Conservation (phyloP, 2,888 invertebrate species). For the Meteorus colon region DNA sequence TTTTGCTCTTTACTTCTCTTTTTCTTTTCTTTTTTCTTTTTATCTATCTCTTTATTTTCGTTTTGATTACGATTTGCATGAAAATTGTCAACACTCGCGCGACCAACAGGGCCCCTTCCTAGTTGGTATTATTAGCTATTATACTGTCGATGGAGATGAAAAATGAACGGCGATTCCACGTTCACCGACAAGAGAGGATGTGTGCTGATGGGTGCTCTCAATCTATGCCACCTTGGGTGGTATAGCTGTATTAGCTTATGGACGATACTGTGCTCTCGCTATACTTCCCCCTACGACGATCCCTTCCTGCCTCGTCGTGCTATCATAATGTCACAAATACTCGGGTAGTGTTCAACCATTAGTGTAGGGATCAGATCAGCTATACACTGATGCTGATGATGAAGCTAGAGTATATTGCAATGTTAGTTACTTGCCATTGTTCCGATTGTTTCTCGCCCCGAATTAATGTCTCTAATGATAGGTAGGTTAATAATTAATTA, state of each 20-base stretch:
- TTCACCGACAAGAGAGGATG: conserved; percentile 64
- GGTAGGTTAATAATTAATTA: neutral
- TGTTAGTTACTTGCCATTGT: conserved; percentile 34
- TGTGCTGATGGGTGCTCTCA: conserved; percentile 68
- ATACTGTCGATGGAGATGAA: conserved; percentile 21
- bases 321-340: conserved; percentile 65
- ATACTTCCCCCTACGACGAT: conserved; percentile 50
- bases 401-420: neutral
- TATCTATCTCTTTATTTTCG: neutral
- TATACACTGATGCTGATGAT: conserved; percentile 4
- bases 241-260: conserved; percentile 64
- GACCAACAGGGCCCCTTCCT: neutral
- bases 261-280: conserved; percentile 36
- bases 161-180: conserved; percentile 27
- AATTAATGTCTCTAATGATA: conserved; percentile 27
- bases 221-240: conserved; percentile 74
- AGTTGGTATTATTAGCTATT: conserved; percentile 2
- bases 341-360: conserved; percentile 30
- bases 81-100: conserved; percentile 11
- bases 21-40: neutral
- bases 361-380: conserved; percentile 15
- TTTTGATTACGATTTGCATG: neutral
- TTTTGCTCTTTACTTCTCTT: neutral
- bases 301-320: conserved; percentile 68
- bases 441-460: conserved; percentile 27